Percentiles rank a stretch among this genome's conserved stretches.
These are phyloP conservation scores for Bergia puertoricense DNA, from an alignment of 92 coral and sea anemone species.

Conservation along the genomic window DNA sequence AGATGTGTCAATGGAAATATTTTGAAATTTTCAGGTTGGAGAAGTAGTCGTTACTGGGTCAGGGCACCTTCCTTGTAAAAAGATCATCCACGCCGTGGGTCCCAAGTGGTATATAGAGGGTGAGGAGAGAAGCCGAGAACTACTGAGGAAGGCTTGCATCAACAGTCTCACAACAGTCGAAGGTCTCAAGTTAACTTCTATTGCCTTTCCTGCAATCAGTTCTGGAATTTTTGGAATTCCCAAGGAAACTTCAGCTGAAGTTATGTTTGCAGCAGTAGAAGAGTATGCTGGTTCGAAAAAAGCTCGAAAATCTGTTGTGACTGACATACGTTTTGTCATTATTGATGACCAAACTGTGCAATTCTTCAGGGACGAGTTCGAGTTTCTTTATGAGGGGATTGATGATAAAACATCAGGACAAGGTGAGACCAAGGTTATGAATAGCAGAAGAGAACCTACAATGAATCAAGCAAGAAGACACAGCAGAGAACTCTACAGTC, in stretches of 20 bases:
- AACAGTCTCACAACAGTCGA: conserved; percentile 17
- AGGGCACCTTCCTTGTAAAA: conserved; percentile 53
- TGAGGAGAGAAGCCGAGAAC: background rate
- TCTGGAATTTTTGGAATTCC: conserved; percentile 53
- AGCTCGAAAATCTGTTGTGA: background rate
- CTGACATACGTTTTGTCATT: conserved; percentile 41
- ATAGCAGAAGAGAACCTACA: background rate
- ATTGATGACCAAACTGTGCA: conserved; percentile 41
- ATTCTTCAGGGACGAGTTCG: conserved; percentile 60
- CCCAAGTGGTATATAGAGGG: conserved; percentile 34
- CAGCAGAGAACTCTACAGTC: background rate
- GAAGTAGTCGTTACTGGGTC: conserved; percentile 34
- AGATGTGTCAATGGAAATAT: background rate
- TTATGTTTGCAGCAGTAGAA: conserved; percentile 41
- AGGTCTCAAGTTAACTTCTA: background rate
- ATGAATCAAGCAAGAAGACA: background rate
- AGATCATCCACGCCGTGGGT: conserved; percentile 55
- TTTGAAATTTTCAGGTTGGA: conserved; percentile 15
- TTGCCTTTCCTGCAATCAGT: conserved; percentile 59
- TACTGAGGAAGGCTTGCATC: conserved; percentile 18
- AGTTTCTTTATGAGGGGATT: conserved; percentile 33
- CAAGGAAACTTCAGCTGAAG: conserved; percentile 42
- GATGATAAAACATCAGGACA: background rate
- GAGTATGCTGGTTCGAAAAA: background rate
- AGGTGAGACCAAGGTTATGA: background rate